Evolutionary conservation across 2,888 invertebrate species (phyloP).

Genomic region (Emesis furor): DNA sequence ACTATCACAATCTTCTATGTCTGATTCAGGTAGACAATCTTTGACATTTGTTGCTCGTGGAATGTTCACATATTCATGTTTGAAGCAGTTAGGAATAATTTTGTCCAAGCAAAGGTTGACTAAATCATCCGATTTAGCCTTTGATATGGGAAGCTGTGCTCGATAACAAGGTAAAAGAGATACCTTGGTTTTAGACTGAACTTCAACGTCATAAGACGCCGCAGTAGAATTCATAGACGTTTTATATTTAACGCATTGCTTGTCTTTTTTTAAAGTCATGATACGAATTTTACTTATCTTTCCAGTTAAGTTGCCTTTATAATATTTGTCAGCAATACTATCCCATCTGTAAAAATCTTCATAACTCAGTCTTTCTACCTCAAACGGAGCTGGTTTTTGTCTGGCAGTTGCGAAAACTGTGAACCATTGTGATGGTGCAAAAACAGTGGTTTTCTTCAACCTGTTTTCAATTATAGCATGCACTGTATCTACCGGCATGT

Average conservation of each 20-base stretch:
- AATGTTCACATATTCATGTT: slow-evolving; percentile 54
- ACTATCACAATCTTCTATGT: slow-evolving; percentile 56
- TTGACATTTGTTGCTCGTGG: slow-evolving; percentile 43
- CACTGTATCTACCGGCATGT: too few relatives aligned
- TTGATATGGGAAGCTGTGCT: slow-evolving; percentile 52
- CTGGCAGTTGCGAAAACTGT: too few relatives aligned
- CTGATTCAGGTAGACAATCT: slow-evolving; percentile 60
- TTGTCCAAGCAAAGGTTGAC: slow-evolving; percentile 61
- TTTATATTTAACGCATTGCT: slow-evolving; percentile 38
- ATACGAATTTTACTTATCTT: slow-evolving; percentile 69
- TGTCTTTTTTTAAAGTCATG: slow-evolving; percentile 67
- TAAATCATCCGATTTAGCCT: slow-evolving; percentile 51
- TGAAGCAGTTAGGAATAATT: slow-evolving; percentile 60
- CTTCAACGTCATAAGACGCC: slow-evolving; percentile 50
- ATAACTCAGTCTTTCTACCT: too few relatives aligned
- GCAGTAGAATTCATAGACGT: slow-evolving; percentile 55
- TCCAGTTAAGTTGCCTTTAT: background rate
- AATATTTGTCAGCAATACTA: too few relatives aligned
- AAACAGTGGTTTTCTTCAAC: too few relatives aligned
- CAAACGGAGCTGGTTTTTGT: too few relatives aligned
- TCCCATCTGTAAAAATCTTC: too few relatives aligned
- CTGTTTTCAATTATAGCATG: too few relatives aligned
- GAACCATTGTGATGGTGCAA: too few relatives aligned
- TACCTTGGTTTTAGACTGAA: slow-evolving; percentile 64
- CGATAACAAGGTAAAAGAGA: slow-evolving; percentile 62